A percentile compares a stretch with the other conserved stretches of the same genome.
phyloP scores from a whole-genome alignment of 2,797 vertebrate species.

The Micropoecilia bifurca region DNA sequence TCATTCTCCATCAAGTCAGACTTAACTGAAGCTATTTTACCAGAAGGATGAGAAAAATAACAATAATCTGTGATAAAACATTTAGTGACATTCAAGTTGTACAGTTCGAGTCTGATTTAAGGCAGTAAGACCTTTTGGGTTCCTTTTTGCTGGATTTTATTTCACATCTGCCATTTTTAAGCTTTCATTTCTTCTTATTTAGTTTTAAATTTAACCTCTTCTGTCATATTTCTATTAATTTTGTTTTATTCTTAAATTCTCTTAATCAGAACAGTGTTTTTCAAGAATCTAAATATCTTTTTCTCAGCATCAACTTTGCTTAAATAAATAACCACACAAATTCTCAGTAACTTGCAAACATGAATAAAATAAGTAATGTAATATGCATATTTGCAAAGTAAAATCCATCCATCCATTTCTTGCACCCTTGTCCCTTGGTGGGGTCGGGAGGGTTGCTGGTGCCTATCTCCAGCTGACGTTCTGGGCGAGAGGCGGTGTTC shows the following conservation, averaged over 20 bases:
- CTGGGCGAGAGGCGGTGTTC: too few species aligned
- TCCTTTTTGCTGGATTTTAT: not conserved
- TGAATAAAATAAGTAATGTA: not conserved
- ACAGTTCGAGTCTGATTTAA: too few species aligned
- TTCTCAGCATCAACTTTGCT: not conserved
- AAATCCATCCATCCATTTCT: too few species aligned
- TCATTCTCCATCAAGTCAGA: not conserved
- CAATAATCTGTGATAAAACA: not conserved
- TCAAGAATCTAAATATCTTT: too few species aligned
- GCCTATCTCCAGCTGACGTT: too few species aligned
- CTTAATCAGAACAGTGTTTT: too few species aligned
- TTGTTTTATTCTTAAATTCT: too few species aligned
- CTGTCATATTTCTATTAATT: too few species aligned
- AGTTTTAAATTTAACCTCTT: too few species aligned
- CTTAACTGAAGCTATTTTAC: not conserved
- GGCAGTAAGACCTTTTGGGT: not conserved
- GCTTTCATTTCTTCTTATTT: not conserved
- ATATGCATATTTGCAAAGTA: too few species aligned
- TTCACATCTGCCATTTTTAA: not conserved
- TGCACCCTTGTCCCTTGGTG: too few species aligned
- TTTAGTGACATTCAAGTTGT: not conserved
- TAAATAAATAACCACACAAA: not conserved
- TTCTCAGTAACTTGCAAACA: not conserved
- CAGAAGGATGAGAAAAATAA: not conserved
- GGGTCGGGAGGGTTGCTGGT: too few species aligned